Evolutionary conservation across 2,888 invertebrate genomes (phyloP).

Genomic region (Cryptophagus acutangulus): DNA sequence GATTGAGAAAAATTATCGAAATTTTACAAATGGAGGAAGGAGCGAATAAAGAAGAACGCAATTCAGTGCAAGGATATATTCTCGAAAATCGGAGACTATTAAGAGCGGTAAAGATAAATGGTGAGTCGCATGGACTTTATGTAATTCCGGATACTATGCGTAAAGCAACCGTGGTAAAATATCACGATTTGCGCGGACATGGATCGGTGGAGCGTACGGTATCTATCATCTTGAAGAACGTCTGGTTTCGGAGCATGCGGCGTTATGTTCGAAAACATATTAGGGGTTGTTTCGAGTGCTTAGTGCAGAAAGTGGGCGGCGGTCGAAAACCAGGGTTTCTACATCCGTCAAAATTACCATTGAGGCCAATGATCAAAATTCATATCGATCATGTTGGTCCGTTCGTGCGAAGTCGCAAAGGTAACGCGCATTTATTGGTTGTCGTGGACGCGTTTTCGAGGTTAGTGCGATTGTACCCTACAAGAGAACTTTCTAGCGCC

Average conservation of each 20-base stretch:
- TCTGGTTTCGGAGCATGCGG: slow-evolving; percentile 21
- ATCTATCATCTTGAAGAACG: slow-evolving; percentile 10
- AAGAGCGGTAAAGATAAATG: slow-evolving; percentile 11
- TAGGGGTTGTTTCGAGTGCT: slow-evolving; percentile 18
- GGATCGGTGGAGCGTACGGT: slow-evolving; percentile 14
- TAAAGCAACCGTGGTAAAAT: slow-evolving; percentile 17
- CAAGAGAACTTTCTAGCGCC: slow-evolving; percentile 12
- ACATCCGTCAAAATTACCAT: slow-evolving; percentile 16
- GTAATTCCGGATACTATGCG: slow-evolving; percentile 22
- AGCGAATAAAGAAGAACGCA: slow-evolving; percentile 13
- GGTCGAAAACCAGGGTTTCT: slow-evolving; percentile 18
- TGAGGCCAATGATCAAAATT: slow-evolving; percentile 19
- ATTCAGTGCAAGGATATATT: slow-evolving; percentile 14
- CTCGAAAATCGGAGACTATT: slow-evolving; percentile 13
- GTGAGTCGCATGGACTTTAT: slow-evolving; percentile 14
- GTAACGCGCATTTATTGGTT: slow-evolving; percentile 16
- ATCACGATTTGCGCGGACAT: slow-evolving; percentile 20
- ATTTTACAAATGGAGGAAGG: slow-evolving; percentile 11
- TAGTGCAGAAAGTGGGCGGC: slow-evolving; percentile 16
- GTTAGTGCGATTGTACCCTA: slow-evolving; percentile 16
- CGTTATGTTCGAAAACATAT: slow-evolving; percentile 19
- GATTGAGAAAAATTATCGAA: slow-evolving; percentile 13
- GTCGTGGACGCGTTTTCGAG: slow-evolving; percentile 17
- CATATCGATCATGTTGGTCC: slow-evolving; percentile 23
- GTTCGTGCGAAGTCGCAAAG: slow-evolving; percentile 15